phyloP scores from a whole-genome alignment of 1,140 invertebrate species.

The Asobara japonica region DNA sequence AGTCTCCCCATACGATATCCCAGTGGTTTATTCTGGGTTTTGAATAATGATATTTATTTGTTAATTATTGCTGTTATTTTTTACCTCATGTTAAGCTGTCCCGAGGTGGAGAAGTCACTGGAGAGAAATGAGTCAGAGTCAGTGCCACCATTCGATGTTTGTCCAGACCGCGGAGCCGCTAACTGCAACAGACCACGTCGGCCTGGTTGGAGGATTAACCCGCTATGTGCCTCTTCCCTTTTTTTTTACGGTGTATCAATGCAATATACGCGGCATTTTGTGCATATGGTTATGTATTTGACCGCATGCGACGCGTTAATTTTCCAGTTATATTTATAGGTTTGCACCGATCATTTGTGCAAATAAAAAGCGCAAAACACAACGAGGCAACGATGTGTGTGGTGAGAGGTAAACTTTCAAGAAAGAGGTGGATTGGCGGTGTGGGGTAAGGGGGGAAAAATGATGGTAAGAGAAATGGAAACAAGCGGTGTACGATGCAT shows the following conservation, averaged over 20 bases:
- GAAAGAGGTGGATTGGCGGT: not conserved
- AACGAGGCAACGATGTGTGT: not conserved
- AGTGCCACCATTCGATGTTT: conserved; percentile 36
- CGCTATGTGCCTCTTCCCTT: not conserved
- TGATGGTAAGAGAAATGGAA: not conserved
- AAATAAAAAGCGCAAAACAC: conserved; percentile 33
- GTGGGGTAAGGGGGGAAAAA: not conserved
- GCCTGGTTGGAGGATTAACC: not conserved
- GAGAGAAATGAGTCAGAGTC: conserved; percentile 18
- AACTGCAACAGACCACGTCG: conserved; percentile 39
- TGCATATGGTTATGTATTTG: conserved; percentile 17
- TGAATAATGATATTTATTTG: not conserved
- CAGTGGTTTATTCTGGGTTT: not conserved
- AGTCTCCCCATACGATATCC: too few relatives aligned
- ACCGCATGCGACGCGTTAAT: conserved; percentile 45
- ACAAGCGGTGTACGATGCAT: conserved; percentile 7
- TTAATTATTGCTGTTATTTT: not conserved
- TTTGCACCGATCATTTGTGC: conserved; percentile 49
- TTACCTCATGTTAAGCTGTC: not conserved
- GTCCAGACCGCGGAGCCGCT: conserved; percentile 38
- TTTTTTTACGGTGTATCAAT: not conserved
- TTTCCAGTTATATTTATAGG: conserved; percentile 50
- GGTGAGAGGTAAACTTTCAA: conserved; percentile 8
- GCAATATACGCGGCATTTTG: not conserved
- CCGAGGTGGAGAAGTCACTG: not conserved